Base-by-base conservation (phyloP, 2,888 invertebrate species). In the Pheosia gnoma region DNA sequence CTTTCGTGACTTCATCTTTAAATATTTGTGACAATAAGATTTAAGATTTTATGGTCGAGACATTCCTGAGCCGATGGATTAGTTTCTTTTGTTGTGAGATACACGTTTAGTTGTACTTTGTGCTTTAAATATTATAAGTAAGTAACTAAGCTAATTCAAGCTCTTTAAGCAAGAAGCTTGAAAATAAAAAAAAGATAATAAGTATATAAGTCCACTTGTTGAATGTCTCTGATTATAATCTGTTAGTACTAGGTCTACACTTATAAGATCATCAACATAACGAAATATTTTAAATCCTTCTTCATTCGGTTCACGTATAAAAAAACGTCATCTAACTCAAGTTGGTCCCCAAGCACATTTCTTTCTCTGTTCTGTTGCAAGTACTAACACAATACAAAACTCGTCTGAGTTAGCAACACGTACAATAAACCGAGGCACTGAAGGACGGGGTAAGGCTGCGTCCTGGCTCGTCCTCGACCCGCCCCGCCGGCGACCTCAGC, bases 381-480 rank as follows among this genome's bases (percentile, higher is more conserved):
- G 25, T 56, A 10, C 39, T 39, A 13, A 41, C 56, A 41, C 41
- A 41, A 41, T 25, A 39, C 13, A 56, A 41, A 41, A 53, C 53
- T 53, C 10, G 53, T 53, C 38, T 13, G 56, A 25, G 41, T 56
- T 72, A 72, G 75, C 75, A 77, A 75, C 75, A 65, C 62, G 64
- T 70, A 70, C 65, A 77, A 77, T 75, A 77, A 75, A 72, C 71
- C 78, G 68, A 74, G 76, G 78, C 78, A 75, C 71, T 83, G 86
- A 88, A 88, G 89, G 89, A 84, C 88, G 89, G 79, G 84, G 81
- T 47, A 84, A 86, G 86, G 84, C 83, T 83, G 74, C 59, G 79
- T 65, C 68, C 64, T 74, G 64, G 71, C 65, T 79, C 89, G 89
- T 85, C 89, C 89, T 89, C 89, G 89, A 88, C 87, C 88, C 82